Evolutionary conservation across 2,113 vertebrate genomes (phyloP).

Genomic region (Crypturellus undulatus): DNA sequence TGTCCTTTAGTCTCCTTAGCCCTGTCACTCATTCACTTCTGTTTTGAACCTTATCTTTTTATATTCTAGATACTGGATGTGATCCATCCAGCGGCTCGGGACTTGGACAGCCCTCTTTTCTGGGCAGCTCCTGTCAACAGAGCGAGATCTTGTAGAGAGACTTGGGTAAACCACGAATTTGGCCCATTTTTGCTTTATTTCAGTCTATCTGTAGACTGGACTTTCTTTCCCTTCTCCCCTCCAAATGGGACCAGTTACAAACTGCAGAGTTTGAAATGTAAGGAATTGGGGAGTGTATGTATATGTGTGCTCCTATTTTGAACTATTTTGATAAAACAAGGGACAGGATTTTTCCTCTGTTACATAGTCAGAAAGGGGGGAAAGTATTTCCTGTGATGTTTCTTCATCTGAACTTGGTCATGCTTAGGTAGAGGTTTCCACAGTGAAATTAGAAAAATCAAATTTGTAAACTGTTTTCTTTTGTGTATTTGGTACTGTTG

Average conservation of each 20-base stretch:
- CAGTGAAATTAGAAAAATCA: neutral
- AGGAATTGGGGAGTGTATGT: neutral
- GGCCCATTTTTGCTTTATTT: neutral
- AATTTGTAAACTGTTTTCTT: neutral
- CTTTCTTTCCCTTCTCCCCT: neutral
- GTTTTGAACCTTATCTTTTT: neutral
- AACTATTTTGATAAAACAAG: neutral
- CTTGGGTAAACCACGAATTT: neutral
- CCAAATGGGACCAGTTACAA: neutral
- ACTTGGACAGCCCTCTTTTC: neutral
- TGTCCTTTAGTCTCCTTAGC: neutral
- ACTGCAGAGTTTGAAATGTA: neutral
- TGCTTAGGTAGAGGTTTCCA: conserved; percentile 4
- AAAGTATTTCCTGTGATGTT: neutral
- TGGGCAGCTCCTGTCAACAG: neutral
- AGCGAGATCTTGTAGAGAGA: neutral
- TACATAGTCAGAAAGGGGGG: neutral
- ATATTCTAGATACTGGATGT: conserved; percentile 7
- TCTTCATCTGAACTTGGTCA: neutral
- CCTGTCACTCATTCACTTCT: conserved; percentile 16
- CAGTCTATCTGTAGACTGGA: neutral
- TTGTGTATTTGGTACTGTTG: neutral
- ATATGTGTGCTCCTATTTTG: neutral
- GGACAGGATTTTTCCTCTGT: neutral
- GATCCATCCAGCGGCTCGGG: conserved; percentile 28